Evolutionary conservation across 2,888 invertebrate species (phyloP), one percentile per base, ranked within the genome.

Genomic region (Temnothorax unifasciatus): DNA sequence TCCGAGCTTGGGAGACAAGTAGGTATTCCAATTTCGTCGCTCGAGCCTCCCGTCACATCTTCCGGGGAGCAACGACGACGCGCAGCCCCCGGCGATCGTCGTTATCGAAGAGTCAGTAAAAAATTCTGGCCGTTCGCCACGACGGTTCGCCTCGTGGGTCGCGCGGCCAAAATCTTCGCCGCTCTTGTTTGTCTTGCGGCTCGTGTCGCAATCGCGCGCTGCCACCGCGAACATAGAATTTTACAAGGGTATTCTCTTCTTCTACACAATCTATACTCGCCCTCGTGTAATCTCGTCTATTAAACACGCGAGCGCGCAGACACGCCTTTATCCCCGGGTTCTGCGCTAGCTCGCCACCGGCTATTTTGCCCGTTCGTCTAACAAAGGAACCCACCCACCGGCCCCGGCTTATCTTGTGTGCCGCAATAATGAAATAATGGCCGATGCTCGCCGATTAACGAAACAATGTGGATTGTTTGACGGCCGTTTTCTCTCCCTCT

Each of bases 351-450:
- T 82, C 47, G 85, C 84, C 76, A 47, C 18, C 64, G 79, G 66
- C 77, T 77, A 79, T 85, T 85, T 77, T 74, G 50, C 47, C 61
- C 18, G 59, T 21, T 57, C 52, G n/a, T 5, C 50, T 68, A 74
- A 84, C 81, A 86, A 86, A 86, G 81, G 75, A 15, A 41, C 13
- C 47, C 61, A 34, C 68, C 34, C 50, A 69, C 57, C 38, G 63
- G 13, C 41, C 47, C 13, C 18, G 54, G 59, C 71, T 83, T 83
- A 84, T 79, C 74, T 77, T 47, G 38, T 59, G 34, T 21, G 69
- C 52, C n/a, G 71, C 63, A 84, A 77, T 82, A 86, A 85, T 85
- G 81, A 84, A 85, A 73, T 84, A 86, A 86, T 84, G 73, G 76
- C 64, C 47, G 86, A 76, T 76, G 71, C 75, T 64, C 21, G 18